Evolutionary conservation across 2,888 invertebrate species (phyloP).

Genomic region (Amphipyra berbera): DNA sequence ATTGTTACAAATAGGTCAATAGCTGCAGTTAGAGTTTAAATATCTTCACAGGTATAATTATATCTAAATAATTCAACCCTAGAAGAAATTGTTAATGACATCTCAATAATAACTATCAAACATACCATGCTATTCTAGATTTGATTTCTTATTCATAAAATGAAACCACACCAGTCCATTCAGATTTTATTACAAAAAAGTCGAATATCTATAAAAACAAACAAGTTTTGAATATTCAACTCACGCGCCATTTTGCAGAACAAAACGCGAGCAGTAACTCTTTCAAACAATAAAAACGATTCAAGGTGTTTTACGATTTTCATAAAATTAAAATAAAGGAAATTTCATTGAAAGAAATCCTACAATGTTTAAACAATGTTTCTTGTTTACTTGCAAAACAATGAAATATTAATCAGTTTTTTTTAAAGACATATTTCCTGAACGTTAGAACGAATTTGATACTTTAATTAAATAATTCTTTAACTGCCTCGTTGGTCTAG

Average conservation of each 20-base stretch:
- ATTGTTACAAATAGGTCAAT: conserved; percentile 12
- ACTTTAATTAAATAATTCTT: too few relatives aligned
- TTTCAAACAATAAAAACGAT: conserved; percentile 40
- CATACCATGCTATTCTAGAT: not conserved
- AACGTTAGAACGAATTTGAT: too few relatives aligned
- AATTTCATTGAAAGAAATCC: conserved; percentile 18
- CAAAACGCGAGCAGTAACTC: conserved; percentile 37
- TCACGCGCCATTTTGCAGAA: conserved; percentile 37
- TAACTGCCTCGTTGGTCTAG: too few relatives aligned
- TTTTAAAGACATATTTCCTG: too few relatives aligned
- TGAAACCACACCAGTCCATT: conserved; percentile 29
- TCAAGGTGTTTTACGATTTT: conserved; percentile 38
- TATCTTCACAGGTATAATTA: not conserved
- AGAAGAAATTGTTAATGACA: conserved; percentile 36
- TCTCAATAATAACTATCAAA: conserved; percentile 5
- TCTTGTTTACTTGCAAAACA: too few relatives aligned
- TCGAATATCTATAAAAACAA: conserved; percentile 34
- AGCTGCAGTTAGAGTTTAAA: conserved; percentile 10
- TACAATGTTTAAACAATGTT: not conserved
- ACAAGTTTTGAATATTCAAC: conserved; percentile 36
- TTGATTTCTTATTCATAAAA: conserved; percentile 23
- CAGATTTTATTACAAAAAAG: conserved; percentile 41
- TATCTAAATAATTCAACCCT: conserved; percentile 26
- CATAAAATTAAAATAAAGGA: conserved; percentile 29
- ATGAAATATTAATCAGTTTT: too few relatives aligned